Conservation (phyloP, 2,888 invertebrate species). For the Oscheius sp. region DNA sequence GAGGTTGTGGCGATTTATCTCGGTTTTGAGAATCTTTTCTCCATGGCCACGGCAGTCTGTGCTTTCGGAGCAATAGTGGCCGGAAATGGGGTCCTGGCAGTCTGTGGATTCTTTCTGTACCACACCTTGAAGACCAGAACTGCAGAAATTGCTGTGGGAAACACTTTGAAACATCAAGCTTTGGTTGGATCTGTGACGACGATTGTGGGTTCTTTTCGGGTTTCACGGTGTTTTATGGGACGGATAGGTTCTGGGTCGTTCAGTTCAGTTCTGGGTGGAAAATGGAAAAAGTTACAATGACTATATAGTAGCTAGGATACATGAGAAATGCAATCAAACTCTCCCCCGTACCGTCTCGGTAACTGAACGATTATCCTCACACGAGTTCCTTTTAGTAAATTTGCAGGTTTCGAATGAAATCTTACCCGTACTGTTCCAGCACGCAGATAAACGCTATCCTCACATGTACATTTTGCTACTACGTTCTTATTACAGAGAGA, state of each 20-base stretch:
- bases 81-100: neutral
- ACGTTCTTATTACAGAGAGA: too few species aligned
- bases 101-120: neutral
- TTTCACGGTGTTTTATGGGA: too few species aligned
- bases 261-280: too few species aligned
- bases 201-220: neutral
- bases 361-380: neutral
- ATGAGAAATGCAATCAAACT: neutral
- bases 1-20: neutral
- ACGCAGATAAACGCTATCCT: too few species aligned
- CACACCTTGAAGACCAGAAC: neutral
- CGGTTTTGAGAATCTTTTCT: neutral
- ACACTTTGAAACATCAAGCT: neutral
- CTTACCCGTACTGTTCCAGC: too few species aligned
- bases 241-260: too few species aligned
- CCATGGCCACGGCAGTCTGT: neutral
- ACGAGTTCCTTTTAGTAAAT: neutral
- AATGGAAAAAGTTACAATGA: too few species aligned
- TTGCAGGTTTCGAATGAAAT: neutral
- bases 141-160: neutral
- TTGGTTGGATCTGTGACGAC: neutral
- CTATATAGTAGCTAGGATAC: too few species aligned
- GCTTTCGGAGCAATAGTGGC: neutral
- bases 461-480: too few species aligned
- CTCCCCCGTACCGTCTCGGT: neutral